Conservation (phyloP, 2,888 invertebrate genomes). For the Tinea semifulvella region DNA sequence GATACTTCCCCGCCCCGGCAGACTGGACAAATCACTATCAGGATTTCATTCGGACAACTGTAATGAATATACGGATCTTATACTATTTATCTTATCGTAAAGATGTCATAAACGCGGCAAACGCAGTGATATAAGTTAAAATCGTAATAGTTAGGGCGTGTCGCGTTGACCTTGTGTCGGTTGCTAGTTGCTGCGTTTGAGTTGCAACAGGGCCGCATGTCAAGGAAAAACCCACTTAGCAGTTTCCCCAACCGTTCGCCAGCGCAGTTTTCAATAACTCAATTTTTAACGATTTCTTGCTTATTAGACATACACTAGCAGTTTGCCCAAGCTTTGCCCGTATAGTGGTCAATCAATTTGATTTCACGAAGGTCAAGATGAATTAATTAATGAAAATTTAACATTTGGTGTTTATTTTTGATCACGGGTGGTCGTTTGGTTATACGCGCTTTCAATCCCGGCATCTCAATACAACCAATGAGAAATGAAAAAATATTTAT, state of each 20-base stretch:
- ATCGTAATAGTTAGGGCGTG: slow-evolving; percentile 61
- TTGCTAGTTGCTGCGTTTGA: slow-evolving; percentile 42
- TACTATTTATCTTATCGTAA: no score
- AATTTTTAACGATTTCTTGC: neutral
- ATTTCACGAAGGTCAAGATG: no score
- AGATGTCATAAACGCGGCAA: neutral
- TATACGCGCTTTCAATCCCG: no score
- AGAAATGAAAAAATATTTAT: no score
- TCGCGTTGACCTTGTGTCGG: slow-evolving; percentile 59
- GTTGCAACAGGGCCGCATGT: slow-evolving; percentile 62
- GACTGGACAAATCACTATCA: neutral
- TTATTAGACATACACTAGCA: slow-evolving; percentile 5
- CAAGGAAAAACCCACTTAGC: slow-evolving; percentile 63
- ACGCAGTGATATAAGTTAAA: slow-evolving; percentile 1
- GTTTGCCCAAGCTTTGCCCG: no score
- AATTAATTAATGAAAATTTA: no score
- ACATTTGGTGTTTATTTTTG: no score
- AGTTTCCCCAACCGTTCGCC: slow-evolving; percentile 51
- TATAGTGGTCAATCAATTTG: no score
- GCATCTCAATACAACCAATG: no score
- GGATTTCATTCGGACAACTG: neutral
- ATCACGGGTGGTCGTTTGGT: no score
- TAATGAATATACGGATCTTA: neutral
- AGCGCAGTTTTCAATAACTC: slow-evolving; percentile 25
- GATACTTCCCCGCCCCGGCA: no score